These are phyloP conservation scores for Calliopsis andreniformis DNA, from an alignment of 1,140 invertebrate species.

Conservation along the genomic window DNA sequence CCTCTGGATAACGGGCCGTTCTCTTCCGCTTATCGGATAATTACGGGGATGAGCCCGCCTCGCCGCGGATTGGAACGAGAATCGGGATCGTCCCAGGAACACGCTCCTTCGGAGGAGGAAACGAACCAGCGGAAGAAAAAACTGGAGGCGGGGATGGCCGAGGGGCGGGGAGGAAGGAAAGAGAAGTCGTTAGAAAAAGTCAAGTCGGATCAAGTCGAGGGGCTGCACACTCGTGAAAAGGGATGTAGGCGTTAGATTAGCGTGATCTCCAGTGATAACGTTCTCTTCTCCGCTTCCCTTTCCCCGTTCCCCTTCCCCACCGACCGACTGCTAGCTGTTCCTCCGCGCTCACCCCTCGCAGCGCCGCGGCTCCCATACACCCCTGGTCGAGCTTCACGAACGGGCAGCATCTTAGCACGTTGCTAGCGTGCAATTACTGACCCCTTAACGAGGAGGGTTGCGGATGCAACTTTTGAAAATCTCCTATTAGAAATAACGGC, in stretches of 20 bases:
- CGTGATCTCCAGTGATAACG: constrained; percentile 80
- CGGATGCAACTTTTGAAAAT: constrained; percentile 79
- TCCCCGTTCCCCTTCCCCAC: background rate
- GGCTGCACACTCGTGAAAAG: constrained; percentile 60
- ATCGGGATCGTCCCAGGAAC: constrained; percentile 23
- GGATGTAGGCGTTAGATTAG: constrained; percentile 78
- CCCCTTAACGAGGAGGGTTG: constrained; percentile 67
- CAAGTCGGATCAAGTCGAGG: constrained; percentile 72
- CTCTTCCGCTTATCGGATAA: constrained; percentile 73
- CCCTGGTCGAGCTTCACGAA: constrained; percentile 16
- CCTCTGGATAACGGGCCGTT: constrained; percentile 54
- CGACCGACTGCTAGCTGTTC: background rate
- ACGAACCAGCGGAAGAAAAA: constrained; percentile 23
- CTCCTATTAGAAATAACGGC: constrained; percentile 79
- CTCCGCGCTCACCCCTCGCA: constrained; percentile 54
- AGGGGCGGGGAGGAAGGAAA: constrained; percentile 46
- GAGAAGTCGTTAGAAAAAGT: constrained; percentile 78
- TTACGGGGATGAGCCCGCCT: constrained; percentile 66
- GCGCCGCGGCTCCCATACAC: constrained; percentile 32
- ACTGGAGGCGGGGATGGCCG: background rate
- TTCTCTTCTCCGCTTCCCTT: constrained; percentile 54
- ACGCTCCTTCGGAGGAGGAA: constrained; percentile 8
- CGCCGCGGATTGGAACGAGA: constrained; percentile 46
- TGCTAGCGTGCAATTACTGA: constrained; percentile 74
- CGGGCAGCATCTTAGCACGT: constrained; percentile 69